Conservation (phyloP, 2,797 vertebrate genomes). For the Enteromius radiatus region DNA sequence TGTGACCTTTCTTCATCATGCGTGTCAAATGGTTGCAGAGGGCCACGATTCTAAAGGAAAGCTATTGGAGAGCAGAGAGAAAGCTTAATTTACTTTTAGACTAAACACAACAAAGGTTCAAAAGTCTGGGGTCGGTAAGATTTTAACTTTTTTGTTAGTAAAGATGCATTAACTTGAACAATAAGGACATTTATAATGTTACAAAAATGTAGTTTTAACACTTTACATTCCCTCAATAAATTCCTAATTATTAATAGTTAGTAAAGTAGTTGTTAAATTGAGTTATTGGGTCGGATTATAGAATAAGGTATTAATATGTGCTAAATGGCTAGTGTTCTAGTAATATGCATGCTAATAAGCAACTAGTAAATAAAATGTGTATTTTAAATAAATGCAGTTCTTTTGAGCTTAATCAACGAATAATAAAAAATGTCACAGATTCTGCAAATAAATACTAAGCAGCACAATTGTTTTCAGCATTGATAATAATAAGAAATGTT, state of each 20-base stretch:
- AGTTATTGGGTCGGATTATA: no score
- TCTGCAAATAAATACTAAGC: not conserved
- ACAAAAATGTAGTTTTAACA: not conserved
- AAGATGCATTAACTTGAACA: not conserved
- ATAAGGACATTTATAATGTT: not conserved
- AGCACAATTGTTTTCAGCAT: not conserved
- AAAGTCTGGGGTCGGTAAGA: not conserved
- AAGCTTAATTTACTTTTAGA: not conserved
- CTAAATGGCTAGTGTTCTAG: no score
- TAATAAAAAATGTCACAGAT: not conserved
- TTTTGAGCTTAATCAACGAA: not conserved
- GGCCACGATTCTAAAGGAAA: slow-evolving; percentile 90
- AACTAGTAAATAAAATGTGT: no score
- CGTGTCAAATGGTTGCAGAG: slow-evolving; percentile 93
- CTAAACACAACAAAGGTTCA: not conserved
- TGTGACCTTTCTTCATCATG: slow-evolving; percentile 84
- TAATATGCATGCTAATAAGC: no score
- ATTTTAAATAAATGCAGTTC: not conserved
- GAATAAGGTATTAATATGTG: no score
- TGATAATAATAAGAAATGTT: not conserved
- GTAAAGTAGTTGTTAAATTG: no score
- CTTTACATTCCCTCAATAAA: no score
- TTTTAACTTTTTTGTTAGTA: not conserved
- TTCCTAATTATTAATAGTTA: no score
- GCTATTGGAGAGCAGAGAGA: slow-evolving; percentile 70